Evolutionary conservation across 2,113 vertebrate species (phyloP).

Genomic region (Python bivittatus): DNA sequence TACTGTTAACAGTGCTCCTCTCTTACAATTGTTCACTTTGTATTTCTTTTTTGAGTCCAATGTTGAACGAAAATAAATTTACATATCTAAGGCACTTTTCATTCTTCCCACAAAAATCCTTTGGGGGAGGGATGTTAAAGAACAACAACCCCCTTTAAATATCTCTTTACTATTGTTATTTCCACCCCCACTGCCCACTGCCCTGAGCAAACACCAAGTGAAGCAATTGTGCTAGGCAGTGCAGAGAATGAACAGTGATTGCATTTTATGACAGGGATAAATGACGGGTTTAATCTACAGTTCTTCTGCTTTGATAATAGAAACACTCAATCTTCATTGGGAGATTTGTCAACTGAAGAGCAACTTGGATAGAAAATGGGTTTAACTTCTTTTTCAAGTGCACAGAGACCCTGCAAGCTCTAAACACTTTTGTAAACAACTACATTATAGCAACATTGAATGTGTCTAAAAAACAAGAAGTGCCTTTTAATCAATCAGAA

Average conservation of each 20-base stretch:
- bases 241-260: conserved; percentile 58
- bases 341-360: conserved; percentile 55
- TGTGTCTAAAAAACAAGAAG: conserved; percentile 53
- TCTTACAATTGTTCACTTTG: conserved; percentile 11
- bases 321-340: conserved; percentile 64
- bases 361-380: conserved; percentile 55
- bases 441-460: conserved; percentile 52
- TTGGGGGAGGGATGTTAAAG: conserved; percentile 37
- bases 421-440: conserved; percentile 55
- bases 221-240: conserved; percentile 32
- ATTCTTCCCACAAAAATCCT: conserved; percentile 35
- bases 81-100: background rate
- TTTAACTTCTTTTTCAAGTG: conserved; percentile 54
- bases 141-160: background rate
- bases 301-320: conserved; percentile 61
- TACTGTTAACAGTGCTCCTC: conserved; percentile 29
- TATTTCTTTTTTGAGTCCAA: background rate
- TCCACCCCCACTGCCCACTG: conserved; percentile 13
- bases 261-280: conserved; percentile 63
- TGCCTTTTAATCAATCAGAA: conserved; percentile 61
- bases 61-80: background rate
- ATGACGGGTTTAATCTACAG: conserved; percentile 64
- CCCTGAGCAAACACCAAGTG: conserved; percentile 45
- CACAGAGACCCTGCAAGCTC: conserved; percentile 20
- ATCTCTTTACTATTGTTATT: conserved; percentile 34